Evolutionary conservation across 2,888 invertebrate genomes (phyloP).

Genomic region (Hirtodrosophila alboralis): DNA sequence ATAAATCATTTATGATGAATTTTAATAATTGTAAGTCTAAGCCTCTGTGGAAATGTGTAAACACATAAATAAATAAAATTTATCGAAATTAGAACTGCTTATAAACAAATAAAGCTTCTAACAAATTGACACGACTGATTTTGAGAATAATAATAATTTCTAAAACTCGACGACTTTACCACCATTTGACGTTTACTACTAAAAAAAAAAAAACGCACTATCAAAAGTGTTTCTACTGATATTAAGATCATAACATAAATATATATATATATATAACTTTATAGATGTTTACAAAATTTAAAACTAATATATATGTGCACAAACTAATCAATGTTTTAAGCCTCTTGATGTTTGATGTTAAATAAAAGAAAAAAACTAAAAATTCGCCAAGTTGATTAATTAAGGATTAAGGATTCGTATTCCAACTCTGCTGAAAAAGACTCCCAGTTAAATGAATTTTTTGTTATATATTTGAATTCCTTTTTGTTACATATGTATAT

Average conservation of each 20-base stretch:
- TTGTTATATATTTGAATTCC: conserved; percentile 9
- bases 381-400: not conserved
- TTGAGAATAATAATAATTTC: conserved; percentile 16
- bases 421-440: too few species aligned
- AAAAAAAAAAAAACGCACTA: not conserved
- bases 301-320: conserved; percentile 25
- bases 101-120: not conserved
- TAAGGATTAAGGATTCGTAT: not conserved
- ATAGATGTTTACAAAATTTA: conserved; percentile 39
- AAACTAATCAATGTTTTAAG: conserved; percentile 64
- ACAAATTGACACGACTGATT: conserved; percentile 21
- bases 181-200: conserved; percentile 11
- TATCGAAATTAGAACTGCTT: too few species aligned
- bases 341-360: conserved; percentile 73
- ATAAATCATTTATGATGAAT: too few species aligned
- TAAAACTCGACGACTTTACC: conserved; percentile 23
- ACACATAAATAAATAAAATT: too few species aligned
- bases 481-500: conserved; percentile 52
- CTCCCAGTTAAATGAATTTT: too few species aligned
- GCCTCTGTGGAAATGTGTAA: too few species aligned
- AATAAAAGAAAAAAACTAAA: conserved; percentile 55
- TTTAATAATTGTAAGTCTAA: too few species aligned
- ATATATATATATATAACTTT: conserved; percentile 36
- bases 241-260: conserved; percentile 4
- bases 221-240: not conserved